Evolutionary conservation across 2,888 invertebrate genomes (phyloP).

Genomic region (Fragum sueziense): DNA sequence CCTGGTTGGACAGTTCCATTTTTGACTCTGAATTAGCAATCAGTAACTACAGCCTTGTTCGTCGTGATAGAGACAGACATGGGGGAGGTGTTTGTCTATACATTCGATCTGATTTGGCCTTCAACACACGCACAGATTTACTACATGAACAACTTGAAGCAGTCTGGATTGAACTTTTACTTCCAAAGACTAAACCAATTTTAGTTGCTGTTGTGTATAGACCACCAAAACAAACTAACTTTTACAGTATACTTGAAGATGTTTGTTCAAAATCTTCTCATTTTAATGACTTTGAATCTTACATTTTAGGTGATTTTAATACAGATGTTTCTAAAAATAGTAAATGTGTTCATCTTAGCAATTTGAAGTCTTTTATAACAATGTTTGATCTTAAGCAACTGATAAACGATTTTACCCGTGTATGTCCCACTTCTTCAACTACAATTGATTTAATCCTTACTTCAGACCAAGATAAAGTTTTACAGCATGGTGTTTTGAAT

Average conservation of each 20-base stretch:
- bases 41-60: too few relatives aligned
- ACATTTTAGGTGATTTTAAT: not conserved
- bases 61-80: too few relatives aligned
- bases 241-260: not conserved
- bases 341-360: not conserved
- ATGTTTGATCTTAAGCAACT: not conserved
- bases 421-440: not conserved
- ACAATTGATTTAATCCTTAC: not conserved
- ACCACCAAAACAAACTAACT: not conserved
- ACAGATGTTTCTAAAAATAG: not conserved
- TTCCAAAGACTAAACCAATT: not conserved
- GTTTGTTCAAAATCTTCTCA: not conserved
- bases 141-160: too few relatives aligned
- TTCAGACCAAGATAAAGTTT: too few relatives aligned
- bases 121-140: too few relatives aligned
- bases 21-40: too few relatives aligned
- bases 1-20: too few relatives aligned
- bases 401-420: not conserved
- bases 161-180: not conserved
- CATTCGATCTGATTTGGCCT: too few relatives aligned
- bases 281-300: not conserved
- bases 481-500: too few relatives aligned
- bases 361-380: not conserved
- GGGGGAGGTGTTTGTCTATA: too few relatives aligned
- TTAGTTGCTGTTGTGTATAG: not conserved